Base-by-base conservation (phyloP, 1,140 invertebrate species). In the Piezodorus guildinii region DNA sequence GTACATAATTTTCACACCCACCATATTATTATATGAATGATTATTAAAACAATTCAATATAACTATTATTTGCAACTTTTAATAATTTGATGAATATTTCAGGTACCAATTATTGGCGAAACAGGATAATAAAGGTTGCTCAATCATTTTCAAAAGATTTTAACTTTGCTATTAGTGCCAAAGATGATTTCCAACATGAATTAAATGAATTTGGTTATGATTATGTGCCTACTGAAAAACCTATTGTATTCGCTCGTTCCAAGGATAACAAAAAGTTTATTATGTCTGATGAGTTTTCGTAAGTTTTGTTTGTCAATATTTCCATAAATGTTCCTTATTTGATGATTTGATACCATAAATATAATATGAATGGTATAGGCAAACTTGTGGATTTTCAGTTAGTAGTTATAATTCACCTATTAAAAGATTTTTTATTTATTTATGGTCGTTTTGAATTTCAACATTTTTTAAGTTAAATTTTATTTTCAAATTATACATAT, bases 71-170 rank as follows among this genome's bases (percentile, higher is more conserved):
- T 60, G 51, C 46, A 10, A 12, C 9, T 54, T 39, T 10, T 39
- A 39, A 12, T 39, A 10, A 39, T 39, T 10, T 10, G 12, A 62
- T 60, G 63, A 52, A 44, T 34, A 51, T 72, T 70, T 21, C 59
- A 77, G 90, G 94, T 46, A 98, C 96, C n/a, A 98, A 99, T 77
- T 99, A 99, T 78, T 99, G 96, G 94, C 86, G 96, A 71, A 99
- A 99, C 78, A 84, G 94, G 68, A 84, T 97, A 34, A 79, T 96
- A 63, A 97, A 98, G 80, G 92, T 97, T 49, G 95, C 92, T 64
- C 88, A 96, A 73, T 85, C 91, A 62, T 87, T 87, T 75, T 79
- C 81, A 49, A 80, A 82, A 6, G 82, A 87, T 59, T 81, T 91
- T 9, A 87, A 78, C 62, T 98, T 97, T 78, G 94, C 93, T 4